These are phyloP conservation scores for Spodoptera exigua DNA, from an alignment of 2,888 invertebrate genomes.

Conservation along the genomic window DNA sequence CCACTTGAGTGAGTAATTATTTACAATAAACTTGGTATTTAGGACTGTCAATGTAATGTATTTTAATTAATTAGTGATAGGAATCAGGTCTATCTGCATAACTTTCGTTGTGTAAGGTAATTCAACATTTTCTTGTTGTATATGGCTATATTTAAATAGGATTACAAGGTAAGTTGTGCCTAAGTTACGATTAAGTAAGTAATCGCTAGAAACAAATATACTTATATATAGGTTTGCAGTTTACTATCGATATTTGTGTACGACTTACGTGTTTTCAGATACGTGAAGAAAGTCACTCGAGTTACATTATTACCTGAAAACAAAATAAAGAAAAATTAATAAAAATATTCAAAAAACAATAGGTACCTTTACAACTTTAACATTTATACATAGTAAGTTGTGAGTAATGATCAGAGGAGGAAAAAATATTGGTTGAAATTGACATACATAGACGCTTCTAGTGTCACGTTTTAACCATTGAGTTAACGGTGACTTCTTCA, in stretches of 20 bases:
- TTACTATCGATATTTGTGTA: neutral
- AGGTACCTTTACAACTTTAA: neutral
- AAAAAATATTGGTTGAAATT: too few relatives aligned
- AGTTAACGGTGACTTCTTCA: too few relatives aligned
- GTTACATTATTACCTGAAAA: slow-evolving; percentile 46
- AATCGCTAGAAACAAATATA: too few relatives aligned
- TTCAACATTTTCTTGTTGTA: slow-evolving; percentile 37
- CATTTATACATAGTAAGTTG: too few relatives aligned
- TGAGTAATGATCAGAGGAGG: too few relatives aligned
- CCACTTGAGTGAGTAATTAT: too few relatives aligned
- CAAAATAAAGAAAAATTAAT: slow-evolving; percentile 20
- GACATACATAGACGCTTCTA: too few relatives aligned
- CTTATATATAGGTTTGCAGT: neutral
- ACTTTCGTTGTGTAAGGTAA: slow-evolving; percentile 36
- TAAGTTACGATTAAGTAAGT: too few relatives aligned
- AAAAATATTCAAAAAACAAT: slow-evolving; percentile 1
- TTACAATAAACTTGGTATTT: too few relatives aligned
- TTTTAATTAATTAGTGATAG: slow-evolving; percentile 38
- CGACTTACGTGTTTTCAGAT: slow-evolving; percentile 26
- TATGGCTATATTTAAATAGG: slow-evolving; percentile 53
- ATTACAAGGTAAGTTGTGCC: neutral
- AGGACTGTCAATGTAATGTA: slow-evolving; percentile 11
- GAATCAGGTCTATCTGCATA: slow-evolving; percentile 24
- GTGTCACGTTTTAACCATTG: too few relatives aligned
- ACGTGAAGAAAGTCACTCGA: slow-evolving; percentile 13